phyloP scores from a whole-genome alignment of 2,888 invertebrate species.

The Rhagonycha fulva region DNA sequence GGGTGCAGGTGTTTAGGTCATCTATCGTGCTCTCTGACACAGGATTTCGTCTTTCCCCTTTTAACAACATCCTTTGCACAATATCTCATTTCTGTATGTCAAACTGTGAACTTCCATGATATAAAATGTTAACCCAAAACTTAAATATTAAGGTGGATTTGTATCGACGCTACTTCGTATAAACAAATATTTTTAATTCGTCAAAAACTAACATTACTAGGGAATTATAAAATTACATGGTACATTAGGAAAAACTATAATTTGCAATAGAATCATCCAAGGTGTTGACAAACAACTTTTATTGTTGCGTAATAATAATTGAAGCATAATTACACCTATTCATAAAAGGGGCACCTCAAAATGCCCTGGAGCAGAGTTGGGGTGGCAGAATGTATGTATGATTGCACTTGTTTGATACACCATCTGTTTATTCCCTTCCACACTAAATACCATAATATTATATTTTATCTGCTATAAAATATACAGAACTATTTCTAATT shows the following conservation, averaged over 20 bases:
- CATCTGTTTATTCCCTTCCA: conserved; percentile 24
- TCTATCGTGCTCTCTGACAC: conserved; percentile 52
- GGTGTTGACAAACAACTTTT: conserved; percentile 41
- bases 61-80: conserved; percentile 37
- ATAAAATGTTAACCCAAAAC: conserved; percentile 16
- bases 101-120: conserved; percentile 26
- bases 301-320: conserved; percentile 39
- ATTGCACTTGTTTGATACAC: conserved; percentile 22
- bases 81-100: conserved; percentile 39
- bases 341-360: conserved; percentile 22
- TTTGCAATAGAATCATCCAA: conserved; percentile 30
- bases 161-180: not conserved
- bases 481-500: not conserved
- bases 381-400: conserved; percentile 21
- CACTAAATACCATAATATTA: not conserved
- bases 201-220: not conserved
- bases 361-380: conserved; percentile 12
- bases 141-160: conserved; percentile 4
- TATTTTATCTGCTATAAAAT: not conserved
- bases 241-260: conserved; percentile 19
- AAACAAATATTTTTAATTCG: not conserved
- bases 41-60: conserved; percentile 47
- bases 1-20: conserved; percentile 50
- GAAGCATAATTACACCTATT: conserved; percentile 36
- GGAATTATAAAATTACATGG: not conserved